Evolutionary conservation across 2,888 invertebrate genomes (phyloP).

Genomic region (Bembecia ichneumoniformis): DNA sequence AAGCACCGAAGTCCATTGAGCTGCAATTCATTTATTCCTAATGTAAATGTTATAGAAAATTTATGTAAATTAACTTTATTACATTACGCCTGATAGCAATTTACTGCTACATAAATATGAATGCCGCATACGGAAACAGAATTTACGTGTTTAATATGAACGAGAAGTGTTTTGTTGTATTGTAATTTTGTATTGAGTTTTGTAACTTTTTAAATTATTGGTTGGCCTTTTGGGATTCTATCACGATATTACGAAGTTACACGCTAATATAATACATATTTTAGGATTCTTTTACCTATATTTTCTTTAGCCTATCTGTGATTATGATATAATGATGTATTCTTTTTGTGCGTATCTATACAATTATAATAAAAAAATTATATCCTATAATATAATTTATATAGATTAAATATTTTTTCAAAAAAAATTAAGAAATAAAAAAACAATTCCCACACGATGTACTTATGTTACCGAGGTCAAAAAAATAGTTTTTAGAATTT

Average conservation of each 20-base stretch:
- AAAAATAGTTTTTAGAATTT: too few relatives aligned
- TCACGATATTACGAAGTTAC: not conserved
- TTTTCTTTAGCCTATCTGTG: not conserved
- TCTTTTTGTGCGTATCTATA: too few relatives aligned
- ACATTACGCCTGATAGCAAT: conserved; percentile 59
- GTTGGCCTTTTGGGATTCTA: not conserved
- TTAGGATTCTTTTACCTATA: not conserved
- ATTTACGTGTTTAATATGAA: conserved; percentile 26
- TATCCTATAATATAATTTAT: too few relatives aligned
- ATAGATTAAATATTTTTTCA: too few relatives aligned
- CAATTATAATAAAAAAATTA: too few relatives aligned
- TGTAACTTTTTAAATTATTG: conserved; percentile 1
- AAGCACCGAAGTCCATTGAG: conserved; percentile 21
- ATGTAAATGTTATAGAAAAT: conserved; percentile 68
- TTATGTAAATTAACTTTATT: conserved; percentile 67
- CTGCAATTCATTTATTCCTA: conserved; percentile 57
- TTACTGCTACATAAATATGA: conserved; percentile 57
- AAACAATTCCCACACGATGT: too few relatives aligned
- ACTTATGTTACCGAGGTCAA: too few relatives aligned
- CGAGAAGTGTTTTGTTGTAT: conserved; percentile 23
- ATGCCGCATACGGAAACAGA: conserved; percentile 35
- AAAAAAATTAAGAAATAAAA: too few relatives aligned
- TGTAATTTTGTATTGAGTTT: conserved; percentile 19
- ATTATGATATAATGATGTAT: too few relatives aligned
- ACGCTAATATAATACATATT: not conserved